Conservation (phyloP, 2,113 vertebrate genomes). For the Amphiprion percula region DNA sequence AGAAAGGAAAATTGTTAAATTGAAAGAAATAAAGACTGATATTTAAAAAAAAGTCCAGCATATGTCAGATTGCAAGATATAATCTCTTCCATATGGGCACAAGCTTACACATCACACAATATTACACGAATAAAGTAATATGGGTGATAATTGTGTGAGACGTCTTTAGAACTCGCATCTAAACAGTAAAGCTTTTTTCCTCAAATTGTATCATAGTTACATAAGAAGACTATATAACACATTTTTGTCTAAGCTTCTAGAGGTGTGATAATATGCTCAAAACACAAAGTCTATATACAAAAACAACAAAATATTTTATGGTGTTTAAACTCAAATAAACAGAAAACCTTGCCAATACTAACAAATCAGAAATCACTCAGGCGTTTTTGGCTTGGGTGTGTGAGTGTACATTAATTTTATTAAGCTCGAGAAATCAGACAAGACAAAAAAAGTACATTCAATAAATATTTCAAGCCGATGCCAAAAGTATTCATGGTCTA, state of each 20-base stretch:
- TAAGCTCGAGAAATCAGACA: too few relatives aligned
- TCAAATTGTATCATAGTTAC: conserved; percentile 2
- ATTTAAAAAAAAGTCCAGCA: conserved; percentile 21
- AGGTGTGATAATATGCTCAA: too few relatives aligned
- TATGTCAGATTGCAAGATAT: neutral
- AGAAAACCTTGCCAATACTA: too few relatives aligned
- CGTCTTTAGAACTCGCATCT: conserved; percentile 29
- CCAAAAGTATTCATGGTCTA: too few relatives aligned
- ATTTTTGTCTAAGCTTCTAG: neutral
- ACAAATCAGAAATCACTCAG: too few relatives aligned
- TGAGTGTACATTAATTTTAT: too few relatives aligned
- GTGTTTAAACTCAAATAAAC: too few relatives aligned
- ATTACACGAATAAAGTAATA: conserved; percentile 31
- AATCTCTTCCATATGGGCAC: neutral
- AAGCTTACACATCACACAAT: conserved; percentile 9
- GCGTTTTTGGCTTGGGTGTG: too few relatives aligned
- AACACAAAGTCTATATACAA: too few relatives aligned
- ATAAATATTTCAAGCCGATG: too few relatives aligned
- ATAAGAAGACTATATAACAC: conserved; percentile 46
- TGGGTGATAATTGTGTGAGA: conserved; percentile 39
- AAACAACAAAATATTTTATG: too few relatives aligned
- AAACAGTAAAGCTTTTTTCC: conserved; percentile 26
- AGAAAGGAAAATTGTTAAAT: conserved; percentile 7
- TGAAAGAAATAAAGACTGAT: neutral
- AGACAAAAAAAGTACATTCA: too few relatives aligned